These are phyloP conservation scores for Notamacropus eugenii DNA, from an alignment of 2,797 vertebrate genomes.

Conservation along the genomic window DNA sequence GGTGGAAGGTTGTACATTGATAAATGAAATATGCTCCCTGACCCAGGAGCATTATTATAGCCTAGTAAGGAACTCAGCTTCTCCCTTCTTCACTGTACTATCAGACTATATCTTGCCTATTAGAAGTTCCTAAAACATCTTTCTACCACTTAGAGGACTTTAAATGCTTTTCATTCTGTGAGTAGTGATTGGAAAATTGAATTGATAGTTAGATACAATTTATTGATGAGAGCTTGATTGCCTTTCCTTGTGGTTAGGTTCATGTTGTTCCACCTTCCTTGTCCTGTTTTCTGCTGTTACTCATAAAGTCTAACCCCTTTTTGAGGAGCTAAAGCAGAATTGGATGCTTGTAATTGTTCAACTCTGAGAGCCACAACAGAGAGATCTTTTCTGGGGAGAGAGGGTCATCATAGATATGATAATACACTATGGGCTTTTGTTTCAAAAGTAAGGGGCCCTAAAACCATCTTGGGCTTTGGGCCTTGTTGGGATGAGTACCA, in stretches of 20 bases:
- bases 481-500: conserved; percentile 1
- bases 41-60: not conserved
- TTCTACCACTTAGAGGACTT: not conserved
- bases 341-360: not conserved
- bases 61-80: not conserved
- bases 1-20: not conserved
- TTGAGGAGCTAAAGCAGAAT: not conserved
- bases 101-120: not conserved
- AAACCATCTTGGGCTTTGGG: not conserved
- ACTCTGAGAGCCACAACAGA: not conserved
- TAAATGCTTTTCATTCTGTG: not conserved
- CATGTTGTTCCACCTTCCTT: not conserved
- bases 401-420: not conserved
- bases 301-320: not conserved
- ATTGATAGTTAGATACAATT: not conserved
- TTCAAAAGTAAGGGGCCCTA: conserved; percentile 40
- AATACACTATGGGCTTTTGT: not conserved
- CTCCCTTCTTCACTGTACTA: too few relatives aligned
- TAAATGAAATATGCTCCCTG: not conserved
- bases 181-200: not conserved
- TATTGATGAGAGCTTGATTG: not conserved
- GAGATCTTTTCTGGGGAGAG: not conserved
- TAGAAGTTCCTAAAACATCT: conserved; percentile 23
- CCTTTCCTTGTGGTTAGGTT: not conserved
- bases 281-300: not conserved